Percentiles rank a stretch among this genome's conserved stretches.
Evolutionary conservation across 1,140 invertebrate species (phyloP).

Genomic region (roundworm (Caenorhabditis elegans)): DNA sequence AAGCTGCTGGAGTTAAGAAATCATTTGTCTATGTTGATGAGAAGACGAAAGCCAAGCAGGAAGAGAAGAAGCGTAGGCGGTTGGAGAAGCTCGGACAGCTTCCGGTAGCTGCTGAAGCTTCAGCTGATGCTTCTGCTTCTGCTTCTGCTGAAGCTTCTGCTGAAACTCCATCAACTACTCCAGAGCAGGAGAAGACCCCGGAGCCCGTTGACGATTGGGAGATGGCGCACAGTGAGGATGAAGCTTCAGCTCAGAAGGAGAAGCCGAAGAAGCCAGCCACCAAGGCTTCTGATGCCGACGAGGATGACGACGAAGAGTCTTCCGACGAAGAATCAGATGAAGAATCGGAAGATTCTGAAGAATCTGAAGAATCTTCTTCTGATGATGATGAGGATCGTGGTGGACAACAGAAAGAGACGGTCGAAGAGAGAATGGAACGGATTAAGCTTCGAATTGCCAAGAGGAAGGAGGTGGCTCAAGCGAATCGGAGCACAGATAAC

Average conservation of each 20-base stretch:
- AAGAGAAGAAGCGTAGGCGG: conserved; percentile 7
- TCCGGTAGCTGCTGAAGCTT: background rate
- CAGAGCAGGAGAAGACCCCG: background rate
- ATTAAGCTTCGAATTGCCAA: conserved; percentile 67
- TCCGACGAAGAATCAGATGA: conserved; percentile 46
- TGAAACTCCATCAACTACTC: background rate
- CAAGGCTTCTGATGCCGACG: background rate
- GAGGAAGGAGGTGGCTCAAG: conserved; percentile 75
- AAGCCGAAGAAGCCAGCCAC: background rate
- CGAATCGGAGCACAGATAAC: conserved; percentile 73
- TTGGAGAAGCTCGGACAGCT: conserved; percentile 30
- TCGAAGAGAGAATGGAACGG: conserved; percentile 43
- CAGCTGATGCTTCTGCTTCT: background rate
- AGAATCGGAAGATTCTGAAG: conserved; percentile 40
- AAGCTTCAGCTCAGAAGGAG: conserved; percentile 22
- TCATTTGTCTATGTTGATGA: conserved; percentile 31
- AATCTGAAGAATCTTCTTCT: too few species aligned
- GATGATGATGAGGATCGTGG: conserved; percentile 42
- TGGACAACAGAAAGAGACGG: conserved; percentile 50
- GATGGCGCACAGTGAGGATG: too few species aligned
- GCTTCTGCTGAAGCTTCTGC: background rate
- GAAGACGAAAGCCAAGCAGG: conserved; percentile 31
- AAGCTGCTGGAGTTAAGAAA: conserved; percentile 20
- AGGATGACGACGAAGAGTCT: conserved; percentile 33
- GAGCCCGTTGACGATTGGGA: conserved; percentile 42